These are phyloP conservation scores for Myotis yumanensis DNA, from an alignment of 2,113 vertebrate genomes.

Conservation along the genomic window DNA sequence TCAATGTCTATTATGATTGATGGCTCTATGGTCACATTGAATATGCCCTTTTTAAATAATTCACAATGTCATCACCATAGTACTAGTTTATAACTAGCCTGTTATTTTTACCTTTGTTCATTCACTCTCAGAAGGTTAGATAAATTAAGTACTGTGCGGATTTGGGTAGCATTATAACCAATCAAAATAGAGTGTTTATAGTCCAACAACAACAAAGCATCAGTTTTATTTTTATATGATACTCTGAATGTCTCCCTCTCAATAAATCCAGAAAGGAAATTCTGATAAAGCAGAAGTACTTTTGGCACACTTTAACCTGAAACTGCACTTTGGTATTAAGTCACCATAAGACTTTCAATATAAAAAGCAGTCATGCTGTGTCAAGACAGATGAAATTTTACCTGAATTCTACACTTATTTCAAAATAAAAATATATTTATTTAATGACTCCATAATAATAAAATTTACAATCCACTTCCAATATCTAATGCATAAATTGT, in stretches of 20 bases:
- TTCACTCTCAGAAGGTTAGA: conserved; percentile 95
- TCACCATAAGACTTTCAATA: conserved; percentile 43
- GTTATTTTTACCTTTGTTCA: conserved; percentile 99
- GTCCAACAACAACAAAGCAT: conserved; percentile 85
- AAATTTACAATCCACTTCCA: conserved; percentile 45
- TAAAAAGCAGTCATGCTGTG: neutral
- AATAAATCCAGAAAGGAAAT: conserved; percentile 54
- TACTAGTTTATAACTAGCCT: conserved; percentile 98
- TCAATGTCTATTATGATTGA: conserved; percentile 99
- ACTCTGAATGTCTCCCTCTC: conserved; percentile 43
- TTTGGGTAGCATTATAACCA: conserved; percentile 80
- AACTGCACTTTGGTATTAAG: conserved; percentile 55
- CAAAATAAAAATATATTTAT: neutral
- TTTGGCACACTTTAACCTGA: conserved; percentile 42
- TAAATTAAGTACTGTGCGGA: conserved; percentile 88
- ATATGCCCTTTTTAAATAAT: conserved; percentile 99
- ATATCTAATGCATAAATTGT: neutral
- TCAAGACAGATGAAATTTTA: neutral
- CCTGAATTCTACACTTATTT: neutral
- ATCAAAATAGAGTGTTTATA: conserved; percentile 85
- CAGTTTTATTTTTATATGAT: conserved; percentile 48
- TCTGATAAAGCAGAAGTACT: conserved; percentile 42
- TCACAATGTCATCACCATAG: conserved; percentile 98
- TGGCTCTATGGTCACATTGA: conserved; percentile 98
- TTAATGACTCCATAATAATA: neutral